Evolutionary conservation across 2,113 vertebrate species (phyloP), one percentile per base, ranked within the genome.

Genomic region (Thunnus thynnus): DNA sequence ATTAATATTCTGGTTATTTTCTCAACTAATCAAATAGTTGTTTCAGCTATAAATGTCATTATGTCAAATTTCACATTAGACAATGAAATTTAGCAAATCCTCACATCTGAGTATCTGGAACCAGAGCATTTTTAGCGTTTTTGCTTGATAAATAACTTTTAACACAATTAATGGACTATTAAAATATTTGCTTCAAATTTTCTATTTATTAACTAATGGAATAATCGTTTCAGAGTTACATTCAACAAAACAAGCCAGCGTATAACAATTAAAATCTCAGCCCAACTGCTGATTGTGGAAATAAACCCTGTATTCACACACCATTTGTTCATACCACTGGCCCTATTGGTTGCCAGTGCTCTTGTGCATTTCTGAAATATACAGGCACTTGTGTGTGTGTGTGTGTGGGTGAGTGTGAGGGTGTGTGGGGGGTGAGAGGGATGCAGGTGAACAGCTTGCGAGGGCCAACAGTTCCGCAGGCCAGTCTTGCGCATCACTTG

Each of bases 401-500:
- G 52, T 44, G 4, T 56, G 52, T 57, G 36, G 22, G 61, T 63
- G 52, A 54, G 69, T 57, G 78, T 60, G 68, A 61, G 61, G 7
- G 51, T 27, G 76, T 51, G 67, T 57, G 65, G 27, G 66, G 20
- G 56, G 57, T 71, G 69, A 54, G 54, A 62, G 72, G 68, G 80
- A 82, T 90, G 84, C 92, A 94, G 92, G 94, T 94, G 94, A 95
- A 95, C 94, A 95, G 94, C 94, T 95, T 95, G 95, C 93, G 44
- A 84, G 83, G 86, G 92, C 91, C 89, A 86, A 86, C 82, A 86
- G 79, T 63, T 93, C 93, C 89, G 83, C 89, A 27, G 93, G 93
- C 93, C 72, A 90, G 84, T 84, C 90, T 95, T 82, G 85, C 91
- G 93, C 93, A 93, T 94, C 93, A 89, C 90, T 95, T 93, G 84